phyloP scores from a whole-genome alignment of 1,140 invertebrate species.

The Zaprionus ghesquierei region DNA sequence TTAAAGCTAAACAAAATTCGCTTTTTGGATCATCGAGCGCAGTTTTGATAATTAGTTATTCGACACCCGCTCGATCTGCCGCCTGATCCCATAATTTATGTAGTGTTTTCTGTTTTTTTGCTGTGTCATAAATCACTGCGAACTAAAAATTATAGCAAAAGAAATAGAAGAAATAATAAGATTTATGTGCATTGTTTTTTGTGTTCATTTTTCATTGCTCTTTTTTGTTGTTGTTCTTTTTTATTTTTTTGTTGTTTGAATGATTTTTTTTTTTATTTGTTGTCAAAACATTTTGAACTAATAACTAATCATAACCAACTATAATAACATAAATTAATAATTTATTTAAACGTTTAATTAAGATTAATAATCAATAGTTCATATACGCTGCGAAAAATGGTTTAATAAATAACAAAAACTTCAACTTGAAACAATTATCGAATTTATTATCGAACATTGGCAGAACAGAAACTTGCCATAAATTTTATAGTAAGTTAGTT shows the following conservation, averaged over 20 bases:
- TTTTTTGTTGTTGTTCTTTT: constrained; percentile 45
- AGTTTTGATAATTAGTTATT: constrained; percentile 10
- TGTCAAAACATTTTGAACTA: constrained; percentile 74
- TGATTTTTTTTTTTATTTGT: constrained; percentile 63
- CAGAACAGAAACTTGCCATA: constrained; percentile 43
- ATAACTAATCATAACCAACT: constrained; percentile 78
- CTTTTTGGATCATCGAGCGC: neutral
- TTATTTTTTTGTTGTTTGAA: constrained; percentile 43
- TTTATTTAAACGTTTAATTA: constrained; percentile 77
- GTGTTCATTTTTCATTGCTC: constrained; percentile 49
- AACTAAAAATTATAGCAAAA: constrained; percentile 20
- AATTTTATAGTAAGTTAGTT: constrained; percentile 11
- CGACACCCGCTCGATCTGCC: constrained; percentile 1
- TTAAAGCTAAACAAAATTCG: neutral
- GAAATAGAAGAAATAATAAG: constrained; percentile 43
- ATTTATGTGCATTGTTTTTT: constrained; percentile 46
- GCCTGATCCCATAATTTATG: constrained; percentile 42
- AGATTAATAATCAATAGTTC: constrained; percentile 70
- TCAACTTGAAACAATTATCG: constrained; percentile 71
- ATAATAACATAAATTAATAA: constrained; percentile 81
- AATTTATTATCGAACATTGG: constrained; percentile 35
- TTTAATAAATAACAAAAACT: constrained; percentile 81
- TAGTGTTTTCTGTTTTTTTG: constrained; percentile 6
- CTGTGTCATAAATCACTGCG: constrained; percentile 26
- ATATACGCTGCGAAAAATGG: constrained; percentile 50